Conservation (phyloP, 1,140 invertebrate genomes). For the Thaumatotibia leucotreta region DNA sequence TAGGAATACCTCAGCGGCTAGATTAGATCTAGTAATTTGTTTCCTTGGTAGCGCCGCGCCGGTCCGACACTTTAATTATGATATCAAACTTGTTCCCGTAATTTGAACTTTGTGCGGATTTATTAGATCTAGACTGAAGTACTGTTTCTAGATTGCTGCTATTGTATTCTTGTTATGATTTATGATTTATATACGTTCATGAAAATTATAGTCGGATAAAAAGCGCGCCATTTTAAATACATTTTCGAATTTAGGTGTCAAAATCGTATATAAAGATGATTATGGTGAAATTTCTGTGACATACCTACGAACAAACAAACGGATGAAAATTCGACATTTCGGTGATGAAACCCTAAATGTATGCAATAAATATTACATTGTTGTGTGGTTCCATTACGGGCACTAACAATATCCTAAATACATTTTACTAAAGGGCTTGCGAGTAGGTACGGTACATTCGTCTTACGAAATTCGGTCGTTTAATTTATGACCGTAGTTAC, state of each 20-base stretch:
- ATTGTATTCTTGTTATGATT: neutral
- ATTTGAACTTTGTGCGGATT: neutral
- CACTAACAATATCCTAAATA: neutral
- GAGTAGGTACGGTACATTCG: neutral
- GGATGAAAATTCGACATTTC: too few species aligned
- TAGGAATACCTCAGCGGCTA: neutral
- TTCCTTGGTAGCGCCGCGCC: neutral
- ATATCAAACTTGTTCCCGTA: neutral
- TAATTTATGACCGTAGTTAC: neutral
- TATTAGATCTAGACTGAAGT: neutral
- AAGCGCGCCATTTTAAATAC: too few species aligned
- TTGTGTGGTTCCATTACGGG: neutral
- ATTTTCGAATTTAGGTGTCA: too few species aligned
- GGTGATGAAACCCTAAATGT: too few species aligned
- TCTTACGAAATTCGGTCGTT: neutral
- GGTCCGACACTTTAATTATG: slow-evolving; percentile 1
- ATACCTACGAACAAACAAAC: too few species aligned
- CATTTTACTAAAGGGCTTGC: neutral
- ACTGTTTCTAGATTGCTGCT: neutral
- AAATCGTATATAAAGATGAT: too few species aligned
- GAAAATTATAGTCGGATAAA: too few species aligned
- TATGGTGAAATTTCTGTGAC: too few species aligned
- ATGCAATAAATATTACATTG: neutral
- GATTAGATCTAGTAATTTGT: slow-evolving; percentile 8
- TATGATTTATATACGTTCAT: neutral